Evolutionary conservation across 2,888 invertebrate genomes (phyloP), one percentile per base, ranked within the genome.

Genomic region (Metalampra italica): DNA sequence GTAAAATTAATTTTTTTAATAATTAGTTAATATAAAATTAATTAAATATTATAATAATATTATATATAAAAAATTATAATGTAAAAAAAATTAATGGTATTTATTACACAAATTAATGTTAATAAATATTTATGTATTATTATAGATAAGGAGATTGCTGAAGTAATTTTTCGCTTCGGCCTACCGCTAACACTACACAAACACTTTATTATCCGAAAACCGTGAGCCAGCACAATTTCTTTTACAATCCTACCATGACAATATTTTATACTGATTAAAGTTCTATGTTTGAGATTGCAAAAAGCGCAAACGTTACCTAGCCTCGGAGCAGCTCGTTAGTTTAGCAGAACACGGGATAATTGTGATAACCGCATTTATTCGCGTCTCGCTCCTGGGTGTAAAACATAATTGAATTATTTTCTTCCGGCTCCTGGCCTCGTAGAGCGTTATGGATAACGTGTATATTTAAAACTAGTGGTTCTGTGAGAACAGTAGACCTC

Each of bases 331-430:
- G 5, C 68, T 77, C 74, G 78, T 82, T 82, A 78, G 77, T 72
- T 72, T 68, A 60, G 60, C 68, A 64, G 75, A 70, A 70, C 71
- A 73, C 62, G 62, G 69, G 71, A 79, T 82, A 84, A 86, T 84
- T 86, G 82, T 78, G 76, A 82, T 79, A 83, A 83, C 79, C 79
- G 62, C 79, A 78, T 84, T 84, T 74, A 76, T 76, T 59, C 74
- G 64, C 65, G 74, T 76, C 73, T 75, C 64, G 68, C 63, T 73
- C 75, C 71, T 71, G 77, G 67, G 77, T 82, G 75, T 82, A 75
- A 79, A 82, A 77, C 68, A 68, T 81, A 85, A 87, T 84, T 74
- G 71, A 80, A 75, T 86, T 85, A 83, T 78, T 69, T 72, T 69
- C 69, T 64, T 64, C 62, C 52, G 62, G 52, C 60, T 43, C 50